Evolutionary conservation across 2,888 invertebrate genomes (phyloP), one percentile per base, ranked within the genome.

Genomic region (Leptothorax acervorum): DNA sequence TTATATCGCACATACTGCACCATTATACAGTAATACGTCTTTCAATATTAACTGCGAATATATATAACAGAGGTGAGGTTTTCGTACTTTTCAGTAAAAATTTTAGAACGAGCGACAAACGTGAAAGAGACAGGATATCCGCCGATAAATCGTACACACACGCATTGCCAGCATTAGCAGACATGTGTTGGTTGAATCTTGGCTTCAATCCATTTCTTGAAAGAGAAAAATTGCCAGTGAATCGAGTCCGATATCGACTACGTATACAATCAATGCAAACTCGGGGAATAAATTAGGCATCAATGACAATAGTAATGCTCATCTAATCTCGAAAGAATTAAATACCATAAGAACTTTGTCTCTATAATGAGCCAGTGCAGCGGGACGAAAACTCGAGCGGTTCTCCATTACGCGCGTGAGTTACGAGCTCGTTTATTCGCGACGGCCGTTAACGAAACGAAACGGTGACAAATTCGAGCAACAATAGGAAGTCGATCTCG

Each of bases 191-290:
- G 39, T 12, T 39, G 55, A 45, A 55, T 57, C 55, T 78, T 78
- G 76, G 76, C 76, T 57, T 51, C 1, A 45, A 28, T 70, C 76
- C 68, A 78, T 68, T 68, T 66, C 45, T 55, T n/a, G 45, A 45
- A 11, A 31, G n/a, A 70, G 55, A 78, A 78, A 78, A 45, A 35
- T 78, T 55, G 15, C 31, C n/a, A n/a, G n/a, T n/a, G 60, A 60
- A 60, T 31, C 55, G 39, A 68, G 55, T 18, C 68, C 74, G 15
- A 39, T 55, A n/a, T 86, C 53, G 71, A 63, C 62, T 71, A 85
- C 65, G 81, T 89, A 86, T 73, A 75, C 82, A 84, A 89, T 89
- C 76, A 79, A 82, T 11, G 68, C 60, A n/a, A 82, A 74, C 39
- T 18, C 76, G 39, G 65, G 51, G 42, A 71, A 86, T 89, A 84